Conservation (phyloP, 2,113 vertebrate species). For the Orthonyx spaldingii region DNA sequence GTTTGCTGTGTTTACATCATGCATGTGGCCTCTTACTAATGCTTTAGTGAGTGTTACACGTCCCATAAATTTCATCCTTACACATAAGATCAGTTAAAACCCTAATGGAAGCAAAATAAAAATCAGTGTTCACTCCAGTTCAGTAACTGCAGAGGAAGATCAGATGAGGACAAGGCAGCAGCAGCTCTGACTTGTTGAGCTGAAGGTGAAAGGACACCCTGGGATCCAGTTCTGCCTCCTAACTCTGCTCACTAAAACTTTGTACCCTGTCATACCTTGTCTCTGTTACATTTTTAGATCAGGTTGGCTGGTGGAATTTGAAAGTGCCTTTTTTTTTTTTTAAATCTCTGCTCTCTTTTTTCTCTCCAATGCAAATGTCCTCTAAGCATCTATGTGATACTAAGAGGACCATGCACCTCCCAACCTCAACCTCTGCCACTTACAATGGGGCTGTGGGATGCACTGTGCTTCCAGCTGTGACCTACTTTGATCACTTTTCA, state of each 20-base stretch:
- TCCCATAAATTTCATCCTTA: neutral
- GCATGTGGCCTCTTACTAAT: neutral
- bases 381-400: rapidly evolving
- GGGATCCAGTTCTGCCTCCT: conserved; percentile 1
- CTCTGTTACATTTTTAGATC: neutral
- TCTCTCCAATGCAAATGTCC: neutral
- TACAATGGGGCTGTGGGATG: neutral
- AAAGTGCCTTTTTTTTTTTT: neutral
- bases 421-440: neutral
- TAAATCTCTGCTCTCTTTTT: neutral
- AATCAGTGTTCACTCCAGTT: neutral
- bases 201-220: neutral
- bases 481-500: neutral
- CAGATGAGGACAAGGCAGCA: neutral
- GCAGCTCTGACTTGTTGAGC: neutral
- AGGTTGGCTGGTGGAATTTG: neutral
- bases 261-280: neutral
- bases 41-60: neutral
- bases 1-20: neutral
- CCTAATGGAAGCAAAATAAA: neutral
- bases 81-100: neutral
- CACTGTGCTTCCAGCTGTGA: neutral
- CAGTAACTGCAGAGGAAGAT: neutral
- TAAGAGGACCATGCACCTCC: neutral
- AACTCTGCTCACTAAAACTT: neutral